Base-by-base conservation (phyloP, 2,888 invertebrate species). In the Tetropium fuscum region DNA sequence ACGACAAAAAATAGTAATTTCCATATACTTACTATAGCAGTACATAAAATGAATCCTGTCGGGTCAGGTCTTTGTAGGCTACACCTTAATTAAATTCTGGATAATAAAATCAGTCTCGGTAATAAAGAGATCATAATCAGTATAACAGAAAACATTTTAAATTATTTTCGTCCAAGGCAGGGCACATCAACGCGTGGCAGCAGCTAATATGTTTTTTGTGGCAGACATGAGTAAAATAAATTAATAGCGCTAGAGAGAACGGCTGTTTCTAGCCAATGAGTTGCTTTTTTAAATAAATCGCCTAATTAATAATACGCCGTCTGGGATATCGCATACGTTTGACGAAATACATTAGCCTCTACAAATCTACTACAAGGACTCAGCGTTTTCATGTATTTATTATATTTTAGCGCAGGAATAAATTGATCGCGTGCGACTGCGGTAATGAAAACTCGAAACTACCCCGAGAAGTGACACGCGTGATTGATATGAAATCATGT, bases 251-350 rank as follows among this genome's bases (percentile, higher is more conserved):
- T 60, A 43, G 16, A 18, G 45, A 48, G 58, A 62, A 47, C 63
- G 62, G 57, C 58, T 59, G 61, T 60, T 57, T 61, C 61, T 54
- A 38, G 18, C 54, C 60, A 65, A 60, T 67, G 60, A 63, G 64
- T 64, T 60, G 66, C 59, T 54, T 70, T 68, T 66, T 61, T 65
- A 64, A 67, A 63, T 69, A 70, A 70, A 70, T 69, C 60, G 68
- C 59, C 67, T 69, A 71, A 71, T 71, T 71, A 71, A 68, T 67
- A 67, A 67, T 56, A 58, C 32, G 53, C 49, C 61, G 45, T 41
- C 64, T 43, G 55, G 45, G 64, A 60, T 60, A 60, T 65, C 56
- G 63, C 57, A 51, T 61, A 55, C 53, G 40, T 63, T 49, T 41
- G 45, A 38, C 36, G 48, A 41, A 43, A 49, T 47, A 47, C 49